Base-by-base conservation (phyloP, 1,140 invertebrate species). In the Nasonia vitripennis region DNA sequence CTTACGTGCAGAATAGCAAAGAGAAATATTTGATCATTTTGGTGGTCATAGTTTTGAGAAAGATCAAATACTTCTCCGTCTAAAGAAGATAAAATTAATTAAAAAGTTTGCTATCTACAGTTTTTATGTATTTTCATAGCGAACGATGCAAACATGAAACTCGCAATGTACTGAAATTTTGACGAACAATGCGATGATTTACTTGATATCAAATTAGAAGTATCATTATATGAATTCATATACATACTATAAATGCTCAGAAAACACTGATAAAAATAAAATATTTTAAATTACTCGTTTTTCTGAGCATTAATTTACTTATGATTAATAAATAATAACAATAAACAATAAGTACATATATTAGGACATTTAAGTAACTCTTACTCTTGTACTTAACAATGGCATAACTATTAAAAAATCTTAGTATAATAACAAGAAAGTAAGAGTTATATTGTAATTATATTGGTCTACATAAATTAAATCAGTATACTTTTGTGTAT, bases 401-500 rank as follows among this genome's bases (percentile, higher is more conserved):
- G 9, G 7, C 17, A 62, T n/a, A 37, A 0, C 5, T 20, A n/a
- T 62, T 5, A 20, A n/a, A 7, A 62, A 20, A 62, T 2, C 11
- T 20, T 2, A 62, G 17, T 20, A 7, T 5, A 62, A 20, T 20
- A 62, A 62, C 55, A 62, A 62, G 14, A 48, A 55, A 55, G 55
- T 62, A 62, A 62, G 55, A 62, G 55, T 62, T 62, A 62, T 17
- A 20, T 62, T 62, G 20, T 62, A 62, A 62, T 62, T 62, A n/a
- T 20, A n/a, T 17, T 62, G 20, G 20, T 62, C 55, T 62, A 62
- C 55, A 62, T 62, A 62, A 62, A 62, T n/a, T 20, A 62, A 62
- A 62, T 62, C 55, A 62, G 55, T 62, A 62, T 62, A 62, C 20
- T 62, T 62, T 62, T 62, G 55, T 62, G 55, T 62, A 62, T 62